phyloP scores from a whole-genome alignment of 2,888 invertebrate species.

The Volucella bombylans region DNA sequence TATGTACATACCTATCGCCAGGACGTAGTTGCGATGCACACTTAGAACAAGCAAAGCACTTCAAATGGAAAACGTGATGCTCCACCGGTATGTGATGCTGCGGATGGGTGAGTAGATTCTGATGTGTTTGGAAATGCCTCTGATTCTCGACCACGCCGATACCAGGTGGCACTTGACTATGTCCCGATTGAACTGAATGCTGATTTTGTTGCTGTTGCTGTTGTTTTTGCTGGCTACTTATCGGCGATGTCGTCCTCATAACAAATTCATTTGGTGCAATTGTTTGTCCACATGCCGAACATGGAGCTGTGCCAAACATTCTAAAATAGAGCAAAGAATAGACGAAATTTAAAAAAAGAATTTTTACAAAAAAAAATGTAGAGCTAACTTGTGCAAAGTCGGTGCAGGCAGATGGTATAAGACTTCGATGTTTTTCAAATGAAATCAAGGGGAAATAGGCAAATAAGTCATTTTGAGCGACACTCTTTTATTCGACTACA shows the following conservation, averaged over 20 bases:
- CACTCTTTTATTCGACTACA: conserved; percentile 13
- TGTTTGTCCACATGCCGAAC: conserved; percentile 93
- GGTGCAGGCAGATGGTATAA: neutral
- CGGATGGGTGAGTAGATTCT: conserved; percentile 72
- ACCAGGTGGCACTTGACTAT: conserved; percentile 73
- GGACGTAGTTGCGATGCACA: conserved; percentile 93
- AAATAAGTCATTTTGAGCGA: conserved; percentile 7
- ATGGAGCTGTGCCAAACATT: conserved; percentile 94
- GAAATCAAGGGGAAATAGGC: conserved; percentile 37
- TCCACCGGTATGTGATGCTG: conserved; percentile 79
- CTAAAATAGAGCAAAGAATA: conserved; percentile 83
- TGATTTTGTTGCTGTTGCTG: conserved; percentile 77
- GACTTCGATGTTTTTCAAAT: conserved; percentile 29
- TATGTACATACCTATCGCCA: conserved; percentile 88
- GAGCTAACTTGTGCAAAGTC: conserved; percentile 42
- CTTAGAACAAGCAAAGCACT: conserved; percentile 96
- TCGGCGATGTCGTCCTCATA: conserved; percentile 85
- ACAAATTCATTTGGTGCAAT: conserved; percentile 96
- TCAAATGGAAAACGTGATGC: conserved; percentile 93
- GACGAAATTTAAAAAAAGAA: conserved; percentile 8
- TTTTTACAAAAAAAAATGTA: conserved; percentile 9
- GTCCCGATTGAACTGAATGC: conserved; percentile 71
- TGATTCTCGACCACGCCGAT: conserved; percentile 73
- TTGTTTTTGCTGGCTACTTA: conserved; percentile 75
- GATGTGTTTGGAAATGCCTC: conserved; percentile 75